Evolutionary conservation across 2,113 vertebrate genomes (phyloP).

Genomic region (Arvicanthis niloticus): DNA sequence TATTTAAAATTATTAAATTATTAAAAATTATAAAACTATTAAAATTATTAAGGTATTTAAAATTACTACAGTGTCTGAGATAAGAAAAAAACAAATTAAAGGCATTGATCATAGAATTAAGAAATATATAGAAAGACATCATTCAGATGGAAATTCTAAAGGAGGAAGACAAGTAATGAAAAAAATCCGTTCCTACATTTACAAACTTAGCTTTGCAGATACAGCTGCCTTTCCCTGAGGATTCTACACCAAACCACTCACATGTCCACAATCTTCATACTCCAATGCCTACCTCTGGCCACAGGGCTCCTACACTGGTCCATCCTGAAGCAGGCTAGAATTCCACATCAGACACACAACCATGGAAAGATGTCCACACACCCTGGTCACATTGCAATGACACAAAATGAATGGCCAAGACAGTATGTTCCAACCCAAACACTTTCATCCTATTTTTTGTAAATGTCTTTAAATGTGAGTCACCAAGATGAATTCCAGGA

Average conservation of each 20-base stretch:
- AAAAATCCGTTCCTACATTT: background rate
- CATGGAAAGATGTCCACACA: background rate
- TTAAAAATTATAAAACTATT: too few species aligned
- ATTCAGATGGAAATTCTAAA: conserved; percentile 12
- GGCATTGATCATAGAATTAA: background rate
- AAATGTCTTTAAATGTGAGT: background rate
- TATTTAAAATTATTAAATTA: conserved; percentile 23
- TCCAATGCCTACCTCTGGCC: background rate
- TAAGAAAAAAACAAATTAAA: conserved; percentile 13
- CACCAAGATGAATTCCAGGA: background rate
- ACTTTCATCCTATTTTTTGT: background rate
- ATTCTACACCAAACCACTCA: background rate
- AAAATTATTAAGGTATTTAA: too few species aligned
- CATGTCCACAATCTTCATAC: background rate
- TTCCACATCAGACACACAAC: background rate
- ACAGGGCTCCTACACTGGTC: background rate
- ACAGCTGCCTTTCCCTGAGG: background rate
- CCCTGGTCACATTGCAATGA: background rate
- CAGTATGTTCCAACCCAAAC: background rate
- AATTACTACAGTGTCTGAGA: background rate
- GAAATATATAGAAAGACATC: background rate
- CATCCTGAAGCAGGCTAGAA: background rate
- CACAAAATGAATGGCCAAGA: background rate
- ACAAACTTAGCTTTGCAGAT: background rate
- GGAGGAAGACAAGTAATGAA: background rate